phyloP scores from a whole-genome alignment of 2,113 vertebrate genomes.

The Galbula dea region DNA sequence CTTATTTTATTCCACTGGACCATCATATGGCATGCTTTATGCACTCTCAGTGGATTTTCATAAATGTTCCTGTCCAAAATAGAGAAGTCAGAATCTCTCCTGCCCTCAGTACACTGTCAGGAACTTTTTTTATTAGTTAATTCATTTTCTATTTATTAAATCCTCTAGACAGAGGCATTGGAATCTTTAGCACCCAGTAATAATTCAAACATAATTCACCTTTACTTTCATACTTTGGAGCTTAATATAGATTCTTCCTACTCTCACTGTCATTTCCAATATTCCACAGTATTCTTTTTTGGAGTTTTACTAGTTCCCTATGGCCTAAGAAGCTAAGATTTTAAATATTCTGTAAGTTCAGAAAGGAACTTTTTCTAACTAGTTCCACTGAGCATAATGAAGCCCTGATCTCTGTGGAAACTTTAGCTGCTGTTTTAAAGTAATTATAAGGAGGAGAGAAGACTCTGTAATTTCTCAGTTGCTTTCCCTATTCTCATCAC shows the following conservation, averaged over 20 bases:
- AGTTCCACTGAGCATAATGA: not conserved
- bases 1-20: not conserved
- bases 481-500: not conserved
- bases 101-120: not conserved
- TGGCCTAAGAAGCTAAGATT: not conserved
- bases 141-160: not conserved
- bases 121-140: not conserved
- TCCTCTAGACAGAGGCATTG: not conserved
- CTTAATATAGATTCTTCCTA: not conserved
- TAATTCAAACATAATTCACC: not conserved
- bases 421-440: not conserved
- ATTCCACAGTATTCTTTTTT: not conserved
- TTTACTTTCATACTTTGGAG: not conserved
- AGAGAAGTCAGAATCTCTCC: not conserved
- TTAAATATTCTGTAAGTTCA: not conserved
- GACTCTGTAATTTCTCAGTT: not conserved
- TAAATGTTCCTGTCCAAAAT: not conserved
- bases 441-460: not conserved
- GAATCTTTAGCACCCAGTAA: not conserved
- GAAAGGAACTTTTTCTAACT: not conserved
- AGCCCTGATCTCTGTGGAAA: not conserved
- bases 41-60: not conserved
- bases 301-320: not conserved
- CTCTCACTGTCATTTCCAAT: not conserved
- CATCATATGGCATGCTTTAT: not conserved